Conservation (phyloP, 2,113 vertebrate species). For the Ursus arctos region DNA sequence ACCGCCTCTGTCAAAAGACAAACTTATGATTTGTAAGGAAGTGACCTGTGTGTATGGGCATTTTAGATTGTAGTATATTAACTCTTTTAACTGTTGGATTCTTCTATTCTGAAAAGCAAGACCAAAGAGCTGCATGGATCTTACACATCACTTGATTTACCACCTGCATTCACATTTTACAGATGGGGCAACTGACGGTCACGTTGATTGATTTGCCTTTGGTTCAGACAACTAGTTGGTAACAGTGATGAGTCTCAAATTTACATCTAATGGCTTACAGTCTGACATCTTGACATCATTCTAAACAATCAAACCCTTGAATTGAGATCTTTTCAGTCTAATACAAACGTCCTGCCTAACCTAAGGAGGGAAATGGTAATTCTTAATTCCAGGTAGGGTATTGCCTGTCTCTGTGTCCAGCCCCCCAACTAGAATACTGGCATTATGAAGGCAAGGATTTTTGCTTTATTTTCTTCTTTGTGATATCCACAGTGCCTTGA, state of each 20-base stretch:
- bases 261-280: background rate
- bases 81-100: background rate
- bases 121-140: background rate
- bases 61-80: background rate
- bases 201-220: background rate
- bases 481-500: background rate
- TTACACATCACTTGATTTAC: background rate
- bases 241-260: background rate
- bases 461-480: background rate
- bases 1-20: background rate
- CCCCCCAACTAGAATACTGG: background rate
- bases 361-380: background rate
- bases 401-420: background rate
- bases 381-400: background rate
- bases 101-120: background rate
- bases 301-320: background rate
- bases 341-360: background rate
- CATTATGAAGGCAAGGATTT: background rate
- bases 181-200: background rate
- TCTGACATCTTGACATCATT: background rate
- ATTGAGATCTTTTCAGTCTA: background rate
- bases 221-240: background rate
- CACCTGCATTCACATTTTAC: background rate
- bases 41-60: background rate
- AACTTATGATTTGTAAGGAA: background rate